Conservation (phyloP, 2,797 vertebrate species). For the Mallotus villosus region DNA sequence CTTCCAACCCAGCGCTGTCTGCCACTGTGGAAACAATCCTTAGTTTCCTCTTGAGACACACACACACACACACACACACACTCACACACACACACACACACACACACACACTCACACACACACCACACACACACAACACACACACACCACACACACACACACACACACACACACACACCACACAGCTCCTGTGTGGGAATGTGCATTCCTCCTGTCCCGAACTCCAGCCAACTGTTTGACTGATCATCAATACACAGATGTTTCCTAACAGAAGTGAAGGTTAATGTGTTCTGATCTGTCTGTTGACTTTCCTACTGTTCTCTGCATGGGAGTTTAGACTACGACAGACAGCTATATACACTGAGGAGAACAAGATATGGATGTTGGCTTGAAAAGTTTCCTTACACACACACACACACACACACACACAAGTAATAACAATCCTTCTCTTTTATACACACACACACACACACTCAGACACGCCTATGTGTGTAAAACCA, state of each 20-base stretch:
- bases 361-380: constrained; percentile 27
- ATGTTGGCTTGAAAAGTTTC: constrained; percentile 1
- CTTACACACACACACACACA: constrained; percentile 29
- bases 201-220: neutral
- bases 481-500: neutral
- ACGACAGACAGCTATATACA: constrained; percentile 6
- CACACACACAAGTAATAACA: constrained; percentile 36
- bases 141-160: neutral
- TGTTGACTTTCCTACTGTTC: too few relatives aligned
- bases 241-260: neutral
- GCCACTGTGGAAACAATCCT: neutral
- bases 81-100: neutral
- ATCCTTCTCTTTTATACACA: constrained; percentile 39
- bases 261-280: neutral
- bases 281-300: too few relatives aligned
- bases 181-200: neutral
- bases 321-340: constrained; percentile 5
- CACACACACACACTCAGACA: neutral
- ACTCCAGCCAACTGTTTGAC: neutral
- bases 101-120: neutral
- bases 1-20: too few relatives aligned
- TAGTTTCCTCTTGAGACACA: neutral
- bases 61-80: neutral
- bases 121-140: neutral
- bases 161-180: neutral